Evolutionary conservation across 2,888 invertebrate genomes (phyloP), one percentile per base, ranked within the genome.

Genomic region (Melieria omissa): DNA sequence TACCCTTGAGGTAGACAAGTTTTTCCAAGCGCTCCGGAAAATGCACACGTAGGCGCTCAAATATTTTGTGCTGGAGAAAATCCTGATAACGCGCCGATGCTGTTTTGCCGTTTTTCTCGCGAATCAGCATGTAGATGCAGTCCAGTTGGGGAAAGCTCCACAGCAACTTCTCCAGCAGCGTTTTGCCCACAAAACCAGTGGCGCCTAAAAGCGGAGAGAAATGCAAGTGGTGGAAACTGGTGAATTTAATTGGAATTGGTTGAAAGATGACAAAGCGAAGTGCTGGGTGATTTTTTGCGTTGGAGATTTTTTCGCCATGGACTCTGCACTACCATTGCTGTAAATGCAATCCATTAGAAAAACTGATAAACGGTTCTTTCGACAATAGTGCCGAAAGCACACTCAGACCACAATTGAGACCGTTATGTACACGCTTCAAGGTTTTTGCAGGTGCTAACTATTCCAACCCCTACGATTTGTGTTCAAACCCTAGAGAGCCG

Each of bases 181-280:
- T 96, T 88, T 98, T 98, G 47, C 98, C 97, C 65, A 98, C 90
- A 85, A 97, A 98, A n/a, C 98, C 97, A 16, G 94, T 95, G 7
- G 90, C 91, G 5, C 93, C 93, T 29, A 90, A 90, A 54, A 91
- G 87, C 54, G 5, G 62, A 73, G 52, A 14, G 44, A 62, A 62
- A 46, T n/a, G 66, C 29, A 29, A 29, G 29, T 29, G 29, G 29
- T 29, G 3, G 29, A 29, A 29, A 3, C 29, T 29, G 3, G 29
- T 29, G 29, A 29, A 29, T 29, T 29, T 29, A 29, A 29, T 29
- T 29, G 29, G 29, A 29, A 29, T 29, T 29, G 29, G 29, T 29
- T 29, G 3, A 3, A 29, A 29, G 29, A 29, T 29, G 29, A 29
- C 2, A 29, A 29, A 3, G 29, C 29, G 29, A 29, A 29, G 29